phyloP scores from a whole-genome alignment of 2,797 vertebrate genomes.

The Cercopithecus neglectus region DNA sequence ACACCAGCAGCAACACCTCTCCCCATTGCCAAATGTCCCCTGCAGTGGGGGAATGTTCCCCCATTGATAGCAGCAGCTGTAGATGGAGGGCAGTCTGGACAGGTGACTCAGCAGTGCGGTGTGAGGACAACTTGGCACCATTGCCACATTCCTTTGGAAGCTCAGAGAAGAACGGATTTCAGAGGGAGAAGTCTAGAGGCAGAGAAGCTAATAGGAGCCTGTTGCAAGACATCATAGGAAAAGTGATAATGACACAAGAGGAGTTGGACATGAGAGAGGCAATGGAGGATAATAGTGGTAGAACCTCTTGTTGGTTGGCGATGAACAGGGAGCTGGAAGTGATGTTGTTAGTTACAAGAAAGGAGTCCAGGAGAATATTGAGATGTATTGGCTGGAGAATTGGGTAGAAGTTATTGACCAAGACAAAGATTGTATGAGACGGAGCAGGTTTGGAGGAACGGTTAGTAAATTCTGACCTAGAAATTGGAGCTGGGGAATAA shows the following conservation, averaged over 20 bases:
- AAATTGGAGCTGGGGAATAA: neutral
- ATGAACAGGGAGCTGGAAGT: fast-evolving
- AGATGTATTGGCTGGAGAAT: too few relatives aligned
- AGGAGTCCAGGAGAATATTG: fast-evolving
- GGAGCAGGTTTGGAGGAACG: neutral
- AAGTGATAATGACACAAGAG: too few relatives aligned
- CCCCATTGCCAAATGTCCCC: too few relatives aligned
- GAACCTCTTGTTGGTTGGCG: fast-evolving
- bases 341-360: neutral
- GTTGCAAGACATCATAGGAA: fast-evolving
- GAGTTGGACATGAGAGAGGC: fast-evolving
- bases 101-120: neutral
- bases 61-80: neutral
- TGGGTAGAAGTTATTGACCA: neutral
- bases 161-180: neutral
- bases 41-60: too few relatives aligned
- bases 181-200: neutral
- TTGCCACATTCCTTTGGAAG: too few relatives aligned
- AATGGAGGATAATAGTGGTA: fast-evolving
- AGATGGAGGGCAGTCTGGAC: neutral
- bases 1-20: neutral
- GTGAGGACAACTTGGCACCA: neutral
- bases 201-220: too few relatives aligned
- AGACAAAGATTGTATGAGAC: too few relatives aligned
- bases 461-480: neutral